Evolutionary conservation across 2,113 vertebrate genomes (phyloP).

Genomic region (Pandion haliaetus): DNA sequence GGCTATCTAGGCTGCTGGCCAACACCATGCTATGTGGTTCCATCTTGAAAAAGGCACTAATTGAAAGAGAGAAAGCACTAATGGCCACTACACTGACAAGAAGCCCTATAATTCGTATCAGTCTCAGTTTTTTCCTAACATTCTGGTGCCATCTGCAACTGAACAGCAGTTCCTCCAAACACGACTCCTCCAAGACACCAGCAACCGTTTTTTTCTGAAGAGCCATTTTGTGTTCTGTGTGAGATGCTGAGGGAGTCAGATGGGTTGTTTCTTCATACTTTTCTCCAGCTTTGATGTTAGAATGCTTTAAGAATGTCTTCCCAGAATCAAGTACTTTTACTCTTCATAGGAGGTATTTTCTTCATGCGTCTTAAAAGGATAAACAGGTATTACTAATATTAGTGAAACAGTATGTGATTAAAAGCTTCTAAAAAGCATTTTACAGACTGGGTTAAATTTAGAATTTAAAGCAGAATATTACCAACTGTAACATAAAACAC

Average conservation of each 20-base stretch:
- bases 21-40: constrained; percentile 68
- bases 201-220: constrained; percentile 52
- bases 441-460: neutral
- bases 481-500: neutral
- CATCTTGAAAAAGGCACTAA: constrained; percentile 89
- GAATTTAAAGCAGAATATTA: neutral
- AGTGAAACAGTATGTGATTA: neutral
- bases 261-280: constrained; percentile 65
- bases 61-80: constrained; percentile 83
- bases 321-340: constrained; percentile 14
- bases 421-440: neutral
- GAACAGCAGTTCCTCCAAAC: constrained; percentile 24
- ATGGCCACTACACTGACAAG: constrained; percentile 85
- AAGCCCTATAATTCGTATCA: constrained; percentile 84
- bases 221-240: constrained; percentile 64
- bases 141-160: constrained; percentile 65
- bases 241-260: constrained; percentile 24
- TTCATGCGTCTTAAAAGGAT: constrained; percentile 65
- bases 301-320: neutral
- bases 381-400: constrained; percentile 30
- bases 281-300: constrained; percentile 4
- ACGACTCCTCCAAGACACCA: constrained; percentile 64
- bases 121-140: constrained; percentile 87
- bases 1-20: constrained; percentile 50
- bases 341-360: constrained; percentile 35